Evolutionary conservation across 2,888 invertebrate genomes (phyloP), one percentile per base, ranked within the genome.

Genomic region (Pseudoips prasinana): DNA sequence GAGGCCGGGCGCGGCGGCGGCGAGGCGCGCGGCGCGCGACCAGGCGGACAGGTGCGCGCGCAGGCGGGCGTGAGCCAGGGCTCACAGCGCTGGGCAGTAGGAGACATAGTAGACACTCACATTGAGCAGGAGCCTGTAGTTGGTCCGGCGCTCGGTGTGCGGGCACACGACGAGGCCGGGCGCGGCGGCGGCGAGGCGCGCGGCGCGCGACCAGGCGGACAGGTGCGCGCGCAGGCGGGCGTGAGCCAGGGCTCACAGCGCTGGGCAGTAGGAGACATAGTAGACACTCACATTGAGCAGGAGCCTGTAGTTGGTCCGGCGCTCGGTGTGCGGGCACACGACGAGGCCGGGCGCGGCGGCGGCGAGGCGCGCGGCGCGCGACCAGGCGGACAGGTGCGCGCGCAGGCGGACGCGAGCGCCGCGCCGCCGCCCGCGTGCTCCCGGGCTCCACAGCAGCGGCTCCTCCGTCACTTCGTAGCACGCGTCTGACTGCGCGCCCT

Each of bases 331-430:
- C 50, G 92, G 90, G 56, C 92, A 93, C 14, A 94, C 91, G 5
- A 95, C 91, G 26, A 95, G 89, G 2, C 95, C 95, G 40, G 93
- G 93, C 37, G 94, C 94, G 27, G 93, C 93, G 27, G 94, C 92
- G 5, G 94, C 92, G 56, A 95, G 94, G 74, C 48, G 91, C 64
- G 57, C 91, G 79, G 92, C 31, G 90, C 72, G 66, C 7, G 70
- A 72, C 73, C 73, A 71, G 1, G 61, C 75, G 18, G 63, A 74
- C 40, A 58, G 68, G 59, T 58, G 76, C 59, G 65, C 76, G 25
- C 67, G 68, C 51, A 69, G 37, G 0, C 73, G 65, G 19, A 63
- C 64, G 17, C 59, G 59, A 31, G 46, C 56, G 10, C 37, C 66
- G 38, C 58, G 66, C 41, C 83, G 85, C 42, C 86, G 51, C 77